These are phyloP conservation scores for Tenthredo livida DNA, from an alignment of 2,888 invertebrate species.

Conservation along the genomic window DNA sequence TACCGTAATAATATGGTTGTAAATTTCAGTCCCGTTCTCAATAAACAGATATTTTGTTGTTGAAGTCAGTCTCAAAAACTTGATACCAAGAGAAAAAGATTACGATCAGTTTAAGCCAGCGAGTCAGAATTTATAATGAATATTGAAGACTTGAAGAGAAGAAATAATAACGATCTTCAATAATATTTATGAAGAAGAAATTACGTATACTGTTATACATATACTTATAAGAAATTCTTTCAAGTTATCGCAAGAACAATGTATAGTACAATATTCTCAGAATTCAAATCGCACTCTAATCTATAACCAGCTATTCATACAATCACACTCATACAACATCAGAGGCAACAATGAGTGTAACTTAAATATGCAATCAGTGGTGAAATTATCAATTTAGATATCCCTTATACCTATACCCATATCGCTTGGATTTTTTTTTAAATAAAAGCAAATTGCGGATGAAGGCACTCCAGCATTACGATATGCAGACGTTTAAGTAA, in stretches of 20 bases:
- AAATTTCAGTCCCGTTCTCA: neutral
- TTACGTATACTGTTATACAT: neutral
- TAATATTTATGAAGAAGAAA: neutral
- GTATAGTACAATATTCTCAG: conserved; percentile 4
- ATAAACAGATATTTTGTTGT: neutral
- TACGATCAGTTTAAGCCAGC: neutral
- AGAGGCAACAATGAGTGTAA: neutral
- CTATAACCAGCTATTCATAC: neutral
- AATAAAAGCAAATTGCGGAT: neutral
- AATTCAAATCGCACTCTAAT: neutral
- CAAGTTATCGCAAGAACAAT: neutral
- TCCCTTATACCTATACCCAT: neutral
- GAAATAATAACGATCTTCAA: neutral
- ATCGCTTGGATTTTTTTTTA: neutral
- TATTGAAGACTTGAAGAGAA: neutral
- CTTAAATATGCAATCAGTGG: neutral
- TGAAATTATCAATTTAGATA: neutral
- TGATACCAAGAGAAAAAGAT: neutral
- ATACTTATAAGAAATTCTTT: conserved; percentile 26
- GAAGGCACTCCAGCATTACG: neutral
- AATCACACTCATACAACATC: neutral
- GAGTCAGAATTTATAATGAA: neutral
- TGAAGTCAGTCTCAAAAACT: neutral
- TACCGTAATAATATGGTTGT: neutral
- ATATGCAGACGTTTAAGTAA: neutral